Base-by-base conservation (phyloP, 2,888 invertebrate species). In the Lithophane semibrunnea region DNA sequence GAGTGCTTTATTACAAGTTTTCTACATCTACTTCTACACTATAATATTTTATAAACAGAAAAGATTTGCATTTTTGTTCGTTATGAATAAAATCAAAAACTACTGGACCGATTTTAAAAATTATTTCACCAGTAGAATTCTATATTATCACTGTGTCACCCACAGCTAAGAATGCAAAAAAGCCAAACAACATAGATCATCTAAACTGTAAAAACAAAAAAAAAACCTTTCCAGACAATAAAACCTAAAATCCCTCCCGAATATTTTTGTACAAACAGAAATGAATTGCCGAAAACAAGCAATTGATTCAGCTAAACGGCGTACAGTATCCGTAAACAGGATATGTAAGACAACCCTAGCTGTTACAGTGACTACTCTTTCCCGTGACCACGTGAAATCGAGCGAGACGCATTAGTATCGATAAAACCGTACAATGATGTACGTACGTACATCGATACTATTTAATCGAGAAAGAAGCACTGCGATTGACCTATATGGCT, bases 341-440 rank as follows among this genome's bases (percentile, higher is more conserved):
- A 79, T 42, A 61, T 74, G 18, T 24, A 79, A 42, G 84, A 12
- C 86, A 88, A 61, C 88, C 88, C 87, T 88, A 88, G 68, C 65
- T 69, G 70, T 80, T 74, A 82, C 76, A 82, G 80, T 79, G 82
- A 82, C 85, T 83, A 84, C 86, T 88, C 88, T 86, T 86, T 86
- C 72, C 82, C 84, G 86, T 88, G 90, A 89, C 86, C 89, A 87
- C 83, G 81, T 88, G 89, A 92, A 92, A 91, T 92, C 91, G 90
- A 91, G 88, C 90, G 90, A 89, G 88, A 91, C 88, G 91, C 91
- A 92, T 92, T 91, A 92, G 89, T 88, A 88, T 90, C 90, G 88
- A 90, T 90, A 90, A 89, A 89, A 83, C 80, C 82, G 85, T 77
- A 82, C 81, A 84, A 79, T 86, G 73, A 80, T 78, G 79, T 84